Evolutionary conservation across 2,797 vertebrate species (phyloP).

Genomic region (Denticeps clupeoides): DNA sequence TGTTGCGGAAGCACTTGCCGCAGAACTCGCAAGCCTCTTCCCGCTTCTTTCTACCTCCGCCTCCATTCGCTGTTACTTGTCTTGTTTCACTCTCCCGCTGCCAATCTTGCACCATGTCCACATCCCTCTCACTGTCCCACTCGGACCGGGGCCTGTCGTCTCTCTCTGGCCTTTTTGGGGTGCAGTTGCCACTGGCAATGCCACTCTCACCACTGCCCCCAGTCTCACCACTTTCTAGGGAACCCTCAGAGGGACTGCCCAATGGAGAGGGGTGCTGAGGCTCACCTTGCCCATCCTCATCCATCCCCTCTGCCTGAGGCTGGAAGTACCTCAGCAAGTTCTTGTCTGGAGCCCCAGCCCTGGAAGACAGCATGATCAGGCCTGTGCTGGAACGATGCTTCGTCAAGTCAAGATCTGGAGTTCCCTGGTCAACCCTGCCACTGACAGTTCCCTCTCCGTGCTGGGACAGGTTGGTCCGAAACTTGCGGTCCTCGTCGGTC

Average conservation of each 20-base stretch:
- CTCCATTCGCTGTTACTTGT: constrained; percentile 16
- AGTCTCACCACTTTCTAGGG: constrained; percentile 64
- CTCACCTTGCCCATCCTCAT: constrained; percentile 48
- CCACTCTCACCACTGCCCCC: constrained; percentile 69
- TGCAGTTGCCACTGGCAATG: constrained; percentile 70
- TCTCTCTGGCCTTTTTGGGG: constrained; percentile 51
- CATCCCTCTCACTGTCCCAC: constrained; percentile 34
- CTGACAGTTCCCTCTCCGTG: constrained; percentile 27
- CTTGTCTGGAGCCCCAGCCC: constrained; percentile 35
- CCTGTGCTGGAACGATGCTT: constrained; percentile 44
- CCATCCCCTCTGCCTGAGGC: constrained; percentile 43
- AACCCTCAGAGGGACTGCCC: constrained; percentile 64
- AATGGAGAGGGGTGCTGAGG: constrained; percentile 57
- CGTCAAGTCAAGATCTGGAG: constrained; percentile 40
- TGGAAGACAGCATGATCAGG: constrained; percentile 47
- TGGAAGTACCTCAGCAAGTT: constrained; percentile 51
- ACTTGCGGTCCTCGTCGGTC: constrained; percentile 34
- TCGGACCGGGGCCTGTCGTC: constrained; percentile 23
- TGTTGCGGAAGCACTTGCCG: constrained; percentile 66
- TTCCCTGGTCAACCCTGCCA: constrained; percentile 23
- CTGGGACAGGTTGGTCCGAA: constrained; percentile 34
- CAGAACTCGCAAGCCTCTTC: constrained; percentile 62
- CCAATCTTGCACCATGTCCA: constrained; percentile 55
- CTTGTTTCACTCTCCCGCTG: constrained; percentile 49
- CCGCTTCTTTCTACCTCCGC: constrained; percentile 48